These are phyloP conservation scores for Tipula unca DNA, from an alignment of 2,888 invertebrate species.

Conservation along the genomic window DNA sequence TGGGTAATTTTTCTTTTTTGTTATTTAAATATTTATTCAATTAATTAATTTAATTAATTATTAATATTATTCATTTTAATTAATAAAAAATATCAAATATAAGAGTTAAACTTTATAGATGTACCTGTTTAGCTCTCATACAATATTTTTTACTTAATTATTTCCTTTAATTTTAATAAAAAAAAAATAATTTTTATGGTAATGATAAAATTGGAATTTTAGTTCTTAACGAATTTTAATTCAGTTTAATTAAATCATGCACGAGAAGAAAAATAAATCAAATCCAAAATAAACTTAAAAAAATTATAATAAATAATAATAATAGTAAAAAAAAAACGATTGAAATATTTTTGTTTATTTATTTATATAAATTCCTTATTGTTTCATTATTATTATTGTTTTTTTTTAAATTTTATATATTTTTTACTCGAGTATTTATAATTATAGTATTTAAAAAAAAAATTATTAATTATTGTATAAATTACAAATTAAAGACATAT, in stretches of 20 bases:
- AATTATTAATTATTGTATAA: not conserved
- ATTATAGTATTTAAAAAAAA: not conserved
- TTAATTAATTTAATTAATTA: not conserved
- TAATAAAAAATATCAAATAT: not conserved
- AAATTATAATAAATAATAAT: constrained; percentile 9
- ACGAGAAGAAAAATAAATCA: not conserved
- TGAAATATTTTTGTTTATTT: not conserved
- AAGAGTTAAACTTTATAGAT: not conserved
- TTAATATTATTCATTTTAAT: not conserved
- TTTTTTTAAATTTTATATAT: not conserved
- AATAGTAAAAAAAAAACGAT: not conserved
- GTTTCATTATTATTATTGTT: not conserved
- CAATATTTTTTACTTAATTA: not conserved
- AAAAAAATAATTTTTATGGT: not conserved
- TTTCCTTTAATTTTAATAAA: not conserved
- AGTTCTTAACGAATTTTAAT: not conserved
- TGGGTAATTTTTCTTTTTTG: not conserved
- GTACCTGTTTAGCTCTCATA: not conserved
- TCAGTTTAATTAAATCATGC: not conserved
- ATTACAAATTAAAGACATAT: constrained; percentile 14
- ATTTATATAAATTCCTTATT: not conserved
- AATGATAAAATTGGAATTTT: not conserved
- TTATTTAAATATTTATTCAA: not conserved
- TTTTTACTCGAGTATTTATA: constrained; percentile 8
- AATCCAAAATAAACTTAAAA: not conserved